Base-by-base conservation (phyloP, 2,888 invertebrate genomes). In the Deroplatys truncata region DNA sequence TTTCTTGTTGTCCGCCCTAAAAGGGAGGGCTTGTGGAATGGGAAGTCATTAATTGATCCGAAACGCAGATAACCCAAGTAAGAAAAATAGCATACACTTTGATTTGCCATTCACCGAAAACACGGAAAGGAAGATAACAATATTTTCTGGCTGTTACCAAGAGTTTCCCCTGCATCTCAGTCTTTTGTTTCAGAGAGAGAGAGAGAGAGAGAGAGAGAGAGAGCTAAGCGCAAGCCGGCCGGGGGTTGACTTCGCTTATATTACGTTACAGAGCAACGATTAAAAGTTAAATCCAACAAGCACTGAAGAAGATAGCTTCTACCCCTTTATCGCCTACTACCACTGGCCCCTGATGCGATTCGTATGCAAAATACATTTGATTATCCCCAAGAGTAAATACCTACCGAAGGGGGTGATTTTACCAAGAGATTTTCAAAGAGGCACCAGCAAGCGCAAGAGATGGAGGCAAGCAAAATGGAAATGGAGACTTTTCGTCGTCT, bases 301-400 rank as follows among this genome's bases (percentile, higher is more conserved):
- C 90, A 88, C 84, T 90, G 89, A 90, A 89, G 90, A 90, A 89
- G 89, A 89, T 90, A 89, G 89, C 90, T 88, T 86, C 85, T 90
- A 90, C 90, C 90, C 90, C 90, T 90, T 90, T 90, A 90, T 90
- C 90, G 90, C 88, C 88, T 86, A 86, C 90, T 86, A 89, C 88
- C 88, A 84, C 90, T 88, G 87, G 87, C 87, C 89, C 86, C 90
- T 89, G 89, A 90, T 90, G 90, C 89, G 90, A 90, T 90, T 90
- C 90, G 90, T 90, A 90, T 90, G 90, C 90, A 90, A 90, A 90
- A 89, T 90, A 90, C 90, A 90, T 90, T 90, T 90, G 90, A 90
- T 90, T 90, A 90, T 90, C 90, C 90, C 90, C 90, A 86, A 89
- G 90, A 90, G 90, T 90, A 90, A 90, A 90, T 90, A 90, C 90